Percentiles rank a stretch among this genome's conserved stretches.
Evolutionary conservation across 2,113 vertebrate genomes (phyloP).

Genomic region (Anhinga rufa): DNA sequence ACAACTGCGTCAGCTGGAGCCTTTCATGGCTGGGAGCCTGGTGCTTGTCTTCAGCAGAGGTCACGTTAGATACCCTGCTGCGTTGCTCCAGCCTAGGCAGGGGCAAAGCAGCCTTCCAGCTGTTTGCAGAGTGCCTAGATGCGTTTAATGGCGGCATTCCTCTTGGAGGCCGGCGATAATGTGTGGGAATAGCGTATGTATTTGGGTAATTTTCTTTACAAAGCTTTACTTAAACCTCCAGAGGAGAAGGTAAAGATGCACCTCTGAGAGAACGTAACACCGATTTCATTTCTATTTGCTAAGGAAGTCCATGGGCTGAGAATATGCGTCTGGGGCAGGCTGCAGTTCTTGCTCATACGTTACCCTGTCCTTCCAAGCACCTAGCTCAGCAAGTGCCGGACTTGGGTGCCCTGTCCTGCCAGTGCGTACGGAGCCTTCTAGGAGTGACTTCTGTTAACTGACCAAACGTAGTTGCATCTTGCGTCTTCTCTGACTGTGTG

Average conservation of each 20-base stretch:
- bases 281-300: neutral
- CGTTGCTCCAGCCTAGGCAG: rapidly evolving
- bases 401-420: neutral
- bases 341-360: rapidly evolving
- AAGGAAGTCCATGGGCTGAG: neutral
- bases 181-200: neutral
- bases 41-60: neutral
- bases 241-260: neutral
- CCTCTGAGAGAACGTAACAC: neutral
- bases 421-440: neutral
- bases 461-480: neutral
- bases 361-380: neutral
- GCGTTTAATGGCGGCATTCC: neutral
- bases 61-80: neutral
- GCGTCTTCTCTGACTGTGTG: neutral
- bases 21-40: neutral
- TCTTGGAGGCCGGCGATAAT: neutral
- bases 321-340: neutral
- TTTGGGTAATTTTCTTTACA: neutral
- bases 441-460: too few relatives aligned
- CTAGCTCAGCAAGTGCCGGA: neutral
- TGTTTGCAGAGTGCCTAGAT: neutral
- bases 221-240: neutral
- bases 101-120: too few relatives aligned
- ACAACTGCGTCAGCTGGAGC: neutral